Evolutionary conservation across 2,113 vertebrate genomes (phyloP), one percentile per base, ranked within the genome.

Genomic region (Bolborhynchus lineola): DNA sequence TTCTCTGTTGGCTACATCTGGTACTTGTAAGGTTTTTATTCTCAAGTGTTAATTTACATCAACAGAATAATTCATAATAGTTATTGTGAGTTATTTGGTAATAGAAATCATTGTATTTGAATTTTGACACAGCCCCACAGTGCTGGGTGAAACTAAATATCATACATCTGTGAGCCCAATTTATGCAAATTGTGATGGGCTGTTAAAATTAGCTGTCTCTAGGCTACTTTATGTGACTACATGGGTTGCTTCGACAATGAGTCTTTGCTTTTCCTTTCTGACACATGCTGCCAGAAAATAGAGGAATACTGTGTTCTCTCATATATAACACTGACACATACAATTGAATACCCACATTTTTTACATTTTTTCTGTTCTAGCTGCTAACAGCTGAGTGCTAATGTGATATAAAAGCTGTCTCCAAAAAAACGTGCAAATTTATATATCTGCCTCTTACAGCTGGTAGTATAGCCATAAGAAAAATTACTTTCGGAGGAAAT

Each of bases 51-150:
- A 92, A 80, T 79, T 92, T 86, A 68, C 35, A 79, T 25, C 77
- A 95, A 82, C 59, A 79, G 42, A 93, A 88, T 92, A 92, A 95
- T 89, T 87, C 47, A 28, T 72, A 83, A 79, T 82, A 86, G 39
- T 82, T 97, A 49, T 83, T 94, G 13, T 59, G 28, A 84, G 46
- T 78, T 86, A 86, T 79, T 88, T 86, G 52, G 52, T 76, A 88
- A 71, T 71, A 82, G 46, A 9, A 39, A 65, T 28, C 46, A 70
- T 44, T 95, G 19, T 78, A 79, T 76, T 91, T 82, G 17, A 65
- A 71, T 50, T 78, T 94, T 94, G 18, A 69, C 82, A 86, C 35
- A 92, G 39, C 29, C 77, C 35, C 28, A 28, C 49, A 39, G 23
- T 44, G 39, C 46, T 88, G 82, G 23, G n/a, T 47, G 37, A 77